These are phyloP conservation scores for Rhopilema esculentum DNA, from an alignment of 30 jellyfish, hydroid and myxozoan species.

Conservation along the genomic window DNA sequence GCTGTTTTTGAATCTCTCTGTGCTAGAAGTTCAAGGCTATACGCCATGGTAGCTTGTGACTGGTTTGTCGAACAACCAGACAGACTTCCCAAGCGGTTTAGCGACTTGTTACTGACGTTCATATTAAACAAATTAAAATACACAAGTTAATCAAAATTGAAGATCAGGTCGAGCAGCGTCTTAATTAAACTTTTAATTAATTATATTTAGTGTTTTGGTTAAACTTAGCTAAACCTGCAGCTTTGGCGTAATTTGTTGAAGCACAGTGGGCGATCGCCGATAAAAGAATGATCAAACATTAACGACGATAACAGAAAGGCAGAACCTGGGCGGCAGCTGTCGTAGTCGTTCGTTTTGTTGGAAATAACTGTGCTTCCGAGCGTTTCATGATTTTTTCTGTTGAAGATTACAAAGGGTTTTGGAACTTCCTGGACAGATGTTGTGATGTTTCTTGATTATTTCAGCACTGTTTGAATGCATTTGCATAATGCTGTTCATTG, in stretches of 20 bases:
- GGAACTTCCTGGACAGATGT: no score
- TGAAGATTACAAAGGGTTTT: neutral
- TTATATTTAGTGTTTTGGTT: neutral
- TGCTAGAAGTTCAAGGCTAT: neutral
- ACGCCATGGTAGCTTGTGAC: neutral
- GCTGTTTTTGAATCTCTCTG: no score
- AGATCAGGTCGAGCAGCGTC: neutral
- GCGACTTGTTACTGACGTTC: neutral
- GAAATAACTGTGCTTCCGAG: neutral
- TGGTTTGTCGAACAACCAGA: neutral
- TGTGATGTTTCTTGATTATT: neutral
- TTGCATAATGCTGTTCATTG: neutral
- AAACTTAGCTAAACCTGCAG: neutral
- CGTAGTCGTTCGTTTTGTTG: neutral
- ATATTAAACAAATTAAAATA: neutral
- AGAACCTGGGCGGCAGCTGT: neutral
- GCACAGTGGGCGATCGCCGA: neutral
- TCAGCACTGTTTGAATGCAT: no score
- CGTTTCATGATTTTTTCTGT: neutral
- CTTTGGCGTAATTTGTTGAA: neutral
- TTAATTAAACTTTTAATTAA: neutral
- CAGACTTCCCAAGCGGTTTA: neutral
- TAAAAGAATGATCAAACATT: neutral
- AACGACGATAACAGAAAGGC: neutral
- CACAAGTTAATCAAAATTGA: neutral